Evolutionary conservation across 2,797 vertebrate genomes (phyloP), one percentile per base, ranked within the genome.

Genomic region (Lepilemur septentrionalis): DNA sequence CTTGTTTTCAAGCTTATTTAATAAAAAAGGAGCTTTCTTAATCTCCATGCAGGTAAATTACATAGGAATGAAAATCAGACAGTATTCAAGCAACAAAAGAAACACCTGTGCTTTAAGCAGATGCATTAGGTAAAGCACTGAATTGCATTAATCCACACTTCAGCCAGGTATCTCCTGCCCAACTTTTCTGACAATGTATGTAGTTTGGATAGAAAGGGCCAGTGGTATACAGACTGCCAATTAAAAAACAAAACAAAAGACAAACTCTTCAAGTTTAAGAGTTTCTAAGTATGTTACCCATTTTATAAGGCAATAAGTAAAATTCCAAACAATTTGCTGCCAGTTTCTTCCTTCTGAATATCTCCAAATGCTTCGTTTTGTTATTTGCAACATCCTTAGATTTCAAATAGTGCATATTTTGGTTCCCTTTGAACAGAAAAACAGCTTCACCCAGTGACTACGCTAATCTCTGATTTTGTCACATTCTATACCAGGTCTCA

Each of bases 1-100:
- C 98, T 98, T 98, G 91, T 97, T 98, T 97, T 96, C 94, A 98
- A 97, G 97, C 93, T 98, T 98, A 98, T 98, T 98, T 97, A 98
- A 98, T 98, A 98, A 98, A 23, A 97, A 98, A 94, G 87, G 67
- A 65, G 91, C 86, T 96, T 97, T 97, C 98, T 98, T 98, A 94
- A 97, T 98, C 98, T 97, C 96, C 95, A 88, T 90, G 94, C 96
- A 98, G 94, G 97, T 98, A 97, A 98, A 98, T 97, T 97, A 96
- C 93, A 92, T 17, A 93, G 97, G 87, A 97, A 96, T 48, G 95
- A 96, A 98, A 98, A 98, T 96, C 98, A 98, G 95, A 86, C 97
- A 96, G 97, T 93, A 98, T 98, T 98, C 97, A 97, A 61, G 94
- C 98, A 92, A 98, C 95, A 97, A 97, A 98, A 96, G 75, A 78